Conservation (phyloP, 2,888 invertebrate genomes). For the Drosophila acutilabella region DNA sequence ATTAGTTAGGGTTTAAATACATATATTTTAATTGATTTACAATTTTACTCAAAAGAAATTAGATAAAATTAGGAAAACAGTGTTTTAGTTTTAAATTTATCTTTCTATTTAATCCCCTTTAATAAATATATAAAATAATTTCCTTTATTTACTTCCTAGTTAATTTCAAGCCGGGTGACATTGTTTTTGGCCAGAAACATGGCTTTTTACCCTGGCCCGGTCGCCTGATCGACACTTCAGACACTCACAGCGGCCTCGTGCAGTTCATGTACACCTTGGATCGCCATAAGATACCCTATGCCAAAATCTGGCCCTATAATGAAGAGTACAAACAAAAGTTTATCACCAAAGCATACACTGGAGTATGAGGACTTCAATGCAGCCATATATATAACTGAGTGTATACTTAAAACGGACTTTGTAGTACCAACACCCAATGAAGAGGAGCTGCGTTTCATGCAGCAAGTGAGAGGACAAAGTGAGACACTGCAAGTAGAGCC, state of each 20-base stretch:
- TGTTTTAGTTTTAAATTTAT: no score
- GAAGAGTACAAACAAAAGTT: constrained; percentile 23
- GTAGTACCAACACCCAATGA: background rate
- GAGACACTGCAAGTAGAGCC: constrained; percentile 8
- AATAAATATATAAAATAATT: background rate
- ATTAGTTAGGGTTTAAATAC: background rate
- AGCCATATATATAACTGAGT: constrained; percentile 30
- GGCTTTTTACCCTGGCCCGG: constrained; percentile 51
- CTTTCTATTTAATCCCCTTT: no score
- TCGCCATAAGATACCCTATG: background rate
- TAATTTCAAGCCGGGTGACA: background rate
- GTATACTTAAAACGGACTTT: background rate
- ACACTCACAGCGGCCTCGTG: background rate
- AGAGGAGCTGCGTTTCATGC: background rate
- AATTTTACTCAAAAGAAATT: no score
- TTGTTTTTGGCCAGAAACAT: constrained; percentile 41
- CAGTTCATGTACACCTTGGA: constrained; percentile 37
- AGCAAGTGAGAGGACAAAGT: constrained; percentile 6
- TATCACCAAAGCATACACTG: constrained; percentile 14
- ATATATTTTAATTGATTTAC: background rate
- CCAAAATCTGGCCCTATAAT: constrained; percentile 42
- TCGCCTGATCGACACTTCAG: constrained; percentile 5
- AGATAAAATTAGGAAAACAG: no score
- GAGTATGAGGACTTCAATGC: constrained; percentile 17
- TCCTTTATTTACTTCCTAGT: constrained; percentile 9